Evolutionary conservation across 2,113 vertebrate species (phyloP).

Genomic region (Poecilia latipinna): DNA sequence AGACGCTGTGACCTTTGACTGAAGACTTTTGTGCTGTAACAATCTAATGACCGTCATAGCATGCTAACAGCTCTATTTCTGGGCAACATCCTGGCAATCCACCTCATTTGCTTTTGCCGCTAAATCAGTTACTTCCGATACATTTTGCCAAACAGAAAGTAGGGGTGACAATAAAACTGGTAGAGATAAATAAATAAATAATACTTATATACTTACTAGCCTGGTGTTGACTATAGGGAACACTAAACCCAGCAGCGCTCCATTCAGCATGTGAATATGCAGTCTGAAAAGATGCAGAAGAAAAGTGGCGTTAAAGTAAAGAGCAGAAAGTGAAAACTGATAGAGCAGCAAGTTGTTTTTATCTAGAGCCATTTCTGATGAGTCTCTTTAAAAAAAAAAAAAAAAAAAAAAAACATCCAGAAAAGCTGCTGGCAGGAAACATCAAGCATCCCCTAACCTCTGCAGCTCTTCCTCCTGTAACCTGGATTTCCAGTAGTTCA

Average conservation of each 20-base stretch:
- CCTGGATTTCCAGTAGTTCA: background rate
- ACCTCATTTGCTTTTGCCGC: too few relatives aligned
- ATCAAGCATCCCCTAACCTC: background rate
- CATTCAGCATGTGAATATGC: constrained; percentile 98
- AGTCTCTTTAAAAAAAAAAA: background rate
- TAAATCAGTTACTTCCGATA: too few relatives aligned
- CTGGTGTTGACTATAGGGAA: constrained; percentile 98
- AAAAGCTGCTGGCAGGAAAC: too few relatives aligned
- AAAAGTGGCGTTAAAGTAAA: background rate
- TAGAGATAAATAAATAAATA: too few relatives aligned
- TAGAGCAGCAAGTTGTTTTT: background rate
- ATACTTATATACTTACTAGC: constrained; percentile 86
- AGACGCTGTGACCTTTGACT: too few relatives aligned
- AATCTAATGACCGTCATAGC: too few relatives aligned
- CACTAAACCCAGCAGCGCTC: constrained; percentile 91
- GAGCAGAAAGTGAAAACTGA: background rate
- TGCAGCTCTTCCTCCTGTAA: background rate
- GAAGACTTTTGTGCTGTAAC: too few relatives aligned
- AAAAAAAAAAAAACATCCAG: background rate
- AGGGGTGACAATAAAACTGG: too few relatives aligned
- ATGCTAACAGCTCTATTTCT: too few relatives aligned
- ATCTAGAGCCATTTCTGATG: background rate
- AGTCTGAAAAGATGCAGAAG: constrained; percentile 79
- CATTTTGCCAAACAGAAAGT: background rate
- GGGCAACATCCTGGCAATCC: too few relatives aligned